Base-by-base conservation (phyloP, 2,888 invertebrate genomes). In the Clunio marinus region DNA sequence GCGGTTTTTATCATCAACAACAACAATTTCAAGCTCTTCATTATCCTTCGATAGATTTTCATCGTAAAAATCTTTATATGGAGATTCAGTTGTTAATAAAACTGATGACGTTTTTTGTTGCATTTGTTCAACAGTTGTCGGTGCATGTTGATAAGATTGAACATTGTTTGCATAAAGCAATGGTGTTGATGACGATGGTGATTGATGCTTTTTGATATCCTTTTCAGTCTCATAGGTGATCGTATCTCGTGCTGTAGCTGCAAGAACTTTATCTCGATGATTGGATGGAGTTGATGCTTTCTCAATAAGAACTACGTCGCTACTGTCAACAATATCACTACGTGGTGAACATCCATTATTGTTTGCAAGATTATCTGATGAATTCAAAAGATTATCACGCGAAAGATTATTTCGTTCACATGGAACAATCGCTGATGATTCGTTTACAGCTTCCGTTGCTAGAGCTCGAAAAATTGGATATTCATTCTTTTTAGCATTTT, bases 401-500 rank as follows among this genome's bases (percentile, higher is more conserved):
- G 66, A 66, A 10, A 66, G 35, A 45, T 70, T 58, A 58, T 46
- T 66, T 46, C 15, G 45, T 63, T 25, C 46, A 4, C 58, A 62
- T n/a, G 66, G 69, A 66, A 63, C 70, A 69, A 69, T 70, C 66
- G 24, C 65, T 63, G 70, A 41, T 5, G 68, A 32, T 15, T 66
- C 66, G 24, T 28, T 55, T 13, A 22, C 55, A 10, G 25, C 28
- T 35, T 71, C 70, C 8, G 72, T 70, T 28, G 72, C 71, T 66
- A 73, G 60, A 15, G 72, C 71, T 13, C 72, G 71, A 70, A 72
- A 72, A 65, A 72, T 73, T 22, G 73, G 73, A 71, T 70, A 72
- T 69, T 72, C 72, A 7, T 71, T 71, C 58, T 70, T 70, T 51
- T 70, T 70, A 41, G 45, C 57, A 41, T 71, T 70, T n/a, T 69